These are phyloP conservation scores for Sarcophaga variegata DNA, from an alignment of 2,888 invertebrate genomes.

Conservation along the genomic window DNA sequence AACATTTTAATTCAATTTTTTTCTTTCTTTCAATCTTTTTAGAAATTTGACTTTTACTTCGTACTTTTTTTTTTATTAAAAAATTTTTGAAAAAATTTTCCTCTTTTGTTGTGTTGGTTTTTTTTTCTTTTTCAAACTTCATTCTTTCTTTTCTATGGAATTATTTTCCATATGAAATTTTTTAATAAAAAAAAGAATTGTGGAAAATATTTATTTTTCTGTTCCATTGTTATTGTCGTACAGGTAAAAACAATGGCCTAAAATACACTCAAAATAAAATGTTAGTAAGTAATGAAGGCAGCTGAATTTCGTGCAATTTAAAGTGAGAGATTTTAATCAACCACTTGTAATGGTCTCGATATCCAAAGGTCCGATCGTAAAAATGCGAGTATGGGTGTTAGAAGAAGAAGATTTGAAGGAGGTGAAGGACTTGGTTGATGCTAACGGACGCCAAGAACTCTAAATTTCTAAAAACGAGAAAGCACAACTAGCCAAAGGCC, in stretches of 20 bases:
- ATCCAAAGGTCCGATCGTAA: too few relatives aligned
- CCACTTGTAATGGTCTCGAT: too few relatives aligned
- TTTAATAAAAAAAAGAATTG: slow-evolving; percentile 28
- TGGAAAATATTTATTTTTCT: slow-evolving; percentile 5
- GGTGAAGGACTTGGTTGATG: too few relatives aligned
- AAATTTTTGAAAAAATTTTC: slow-evolving; percentile 43
- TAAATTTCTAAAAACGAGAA: too few relatives aligned
- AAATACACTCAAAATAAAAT: neutral
- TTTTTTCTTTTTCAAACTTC: slow-evolving; percentile 8
- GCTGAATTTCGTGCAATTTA: too few relatives aligned
- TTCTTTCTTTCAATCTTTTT: neutral
- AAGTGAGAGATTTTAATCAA: too few relatives aligned
- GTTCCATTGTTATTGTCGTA: slow-evolving; percentile 4
- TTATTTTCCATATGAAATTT: slow-evolving; percentile 42
- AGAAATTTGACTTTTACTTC: slow-evolving; percentile 19
- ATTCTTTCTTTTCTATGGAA: slow-evolving; percentile 22
- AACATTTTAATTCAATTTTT: slow-evolving; percentile 51
- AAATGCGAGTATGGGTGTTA: too few relatives aligned
- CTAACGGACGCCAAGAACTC: too few relatives aligned
- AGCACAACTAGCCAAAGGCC: too few relatives aligned
- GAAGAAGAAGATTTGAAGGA: too few relatives aligned
- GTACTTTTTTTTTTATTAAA: slow-evolving; percentile 7
- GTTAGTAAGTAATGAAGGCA: neutral
- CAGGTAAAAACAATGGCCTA: neutral
- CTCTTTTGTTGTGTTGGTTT: slow-evolving; percentile 13